Conservation (phyloP, 2,888 invertebrate species). For the Cryptocheilus praepositus region DNA sequence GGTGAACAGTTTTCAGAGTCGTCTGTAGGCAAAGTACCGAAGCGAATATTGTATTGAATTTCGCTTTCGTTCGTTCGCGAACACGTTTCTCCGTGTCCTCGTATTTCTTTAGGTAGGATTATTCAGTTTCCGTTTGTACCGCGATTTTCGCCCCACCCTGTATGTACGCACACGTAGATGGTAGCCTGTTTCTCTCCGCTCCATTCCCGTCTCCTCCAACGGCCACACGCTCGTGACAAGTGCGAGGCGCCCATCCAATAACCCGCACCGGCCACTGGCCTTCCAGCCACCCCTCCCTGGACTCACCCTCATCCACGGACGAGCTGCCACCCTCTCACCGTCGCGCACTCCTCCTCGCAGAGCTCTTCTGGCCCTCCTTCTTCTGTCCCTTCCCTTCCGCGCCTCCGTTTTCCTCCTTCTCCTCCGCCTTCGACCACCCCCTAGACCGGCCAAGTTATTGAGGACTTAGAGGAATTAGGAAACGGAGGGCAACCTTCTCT, state of each 20-base stretch:
- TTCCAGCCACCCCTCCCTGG: conserved; percentile 33
- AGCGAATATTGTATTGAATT: too few species aligned
- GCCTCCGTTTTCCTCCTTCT: conserved; percentile 11
- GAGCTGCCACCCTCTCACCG: conserved; percentile 17
- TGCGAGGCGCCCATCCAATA: conserved; percentile 71
- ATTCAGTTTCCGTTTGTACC: too few species aligned
- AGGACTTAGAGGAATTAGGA: conserved; percentile 59
- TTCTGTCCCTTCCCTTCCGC: conserved; percentile 24
- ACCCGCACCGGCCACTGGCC: conserved; percentile 67
- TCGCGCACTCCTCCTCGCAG: conserved; percentile 20
- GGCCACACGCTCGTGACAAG: conserved; percentile 69
- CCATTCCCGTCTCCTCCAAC: conserved; percentile 45
- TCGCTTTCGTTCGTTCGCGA: too few species aligned
- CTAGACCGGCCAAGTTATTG: conserved; percentile 58
- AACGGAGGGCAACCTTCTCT: conserved; percentile 36
- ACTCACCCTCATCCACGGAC: conserved; percentile 21
- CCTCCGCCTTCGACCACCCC: conserved; percentile 5
- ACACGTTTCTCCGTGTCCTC: too few species aligned
- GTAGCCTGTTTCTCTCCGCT: conserved; percentile 26
- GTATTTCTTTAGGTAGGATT: too few species aligned
- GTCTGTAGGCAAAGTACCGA: too few species aligned
- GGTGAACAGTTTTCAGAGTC: too few species aligned
- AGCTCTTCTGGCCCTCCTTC: conserved; percentile 29
- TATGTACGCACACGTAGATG: background rate
- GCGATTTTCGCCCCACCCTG: conserved; percentile 12